Percentiles rank a stretch among this genome's conserved stretches.
Conservation (phyloP, 2,113 vertebrate species). For the Gymnarchus niloticus region DNA sequence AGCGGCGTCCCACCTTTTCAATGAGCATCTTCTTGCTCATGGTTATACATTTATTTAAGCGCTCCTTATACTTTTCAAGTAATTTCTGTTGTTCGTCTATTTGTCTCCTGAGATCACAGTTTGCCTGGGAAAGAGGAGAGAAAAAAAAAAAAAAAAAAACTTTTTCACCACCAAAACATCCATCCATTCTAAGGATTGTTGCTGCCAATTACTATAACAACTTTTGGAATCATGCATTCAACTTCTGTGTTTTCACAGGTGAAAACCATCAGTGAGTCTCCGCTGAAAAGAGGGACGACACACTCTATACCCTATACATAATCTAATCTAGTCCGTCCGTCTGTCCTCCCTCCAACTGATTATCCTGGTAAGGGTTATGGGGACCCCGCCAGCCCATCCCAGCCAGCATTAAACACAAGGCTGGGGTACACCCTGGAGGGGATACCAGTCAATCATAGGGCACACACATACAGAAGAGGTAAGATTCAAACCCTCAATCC, state of each 20-base stretch:
- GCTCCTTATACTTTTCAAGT: constrained; percentile 99
- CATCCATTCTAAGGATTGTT: not conserved
- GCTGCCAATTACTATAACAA: not conserved
- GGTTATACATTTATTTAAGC: constrained; percentile 98
- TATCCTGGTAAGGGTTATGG: too few species aligned
- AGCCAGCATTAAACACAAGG: too few species aligned
- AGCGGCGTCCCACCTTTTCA: constrained; percentile 77
- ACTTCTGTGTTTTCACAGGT: too few species aligned
- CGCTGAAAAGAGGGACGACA: too few species aligned
- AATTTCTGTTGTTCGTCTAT: constrained; percentile 99
- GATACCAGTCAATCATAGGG: not conserved
- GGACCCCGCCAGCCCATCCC: too few species aligned
- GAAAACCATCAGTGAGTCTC: too few species aligned
- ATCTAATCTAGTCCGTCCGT: too few species aligned
- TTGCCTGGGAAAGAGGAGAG: constrained; percentile 68
- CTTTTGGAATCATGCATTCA: too few species aligned
- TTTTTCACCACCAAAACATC: not conserved
- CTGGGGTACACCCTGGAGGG: not conserved
- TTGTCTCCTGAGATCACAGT: constrained; percentile 99
- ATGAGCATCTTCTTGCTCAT: constrained; percentile 99
- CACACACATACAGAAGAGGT: not conserved
- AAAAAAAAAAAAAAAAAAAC: constrained; percentile 21
- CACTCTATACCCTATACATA: too few species aligned
- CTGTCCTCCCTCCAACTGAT: too few species aligned
- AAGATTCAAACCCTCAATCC: not conserved